phyloP scores from a whole-genome alignment of 2,113 vertebrate genomes.

The Andinoacara biseriatus region DNA sequence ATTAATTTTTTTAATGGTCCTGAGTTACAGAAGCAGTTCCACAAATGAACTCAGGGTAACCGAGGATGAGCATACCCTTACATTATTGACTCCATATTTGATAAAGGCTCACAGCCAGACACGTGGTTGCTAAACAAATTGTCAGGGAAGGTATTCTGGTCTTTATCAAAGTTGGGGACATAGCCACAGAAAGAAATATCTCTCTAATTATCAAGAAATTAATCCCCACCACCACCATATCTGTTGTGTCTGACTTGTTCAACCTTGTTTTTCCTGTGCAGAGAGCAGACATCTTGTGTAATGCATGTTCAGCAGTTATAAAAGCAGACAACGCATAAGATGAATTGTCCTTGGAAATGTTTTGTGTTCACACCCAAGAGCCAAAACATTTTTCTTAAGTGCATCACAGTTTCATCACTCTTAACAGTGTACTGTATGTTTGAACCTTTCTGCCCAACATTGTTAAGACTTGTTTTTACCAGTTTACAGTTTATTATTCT shows the following conservation, averaged over 20 bases:
- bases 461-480: neutral
- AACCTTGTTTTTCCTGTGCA: constrained; percentile 53
- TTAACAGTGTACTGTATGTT: neutral
- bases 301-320: constrained; percentile 21
- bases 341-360: neutral
- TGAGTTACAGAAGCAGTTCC: constrained; percentile 47
- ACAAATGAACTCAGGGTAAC: constrained; percentile 53
- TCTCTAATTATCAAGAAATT: constrained; percentile 63
- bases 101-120: constrained; percentile 65
- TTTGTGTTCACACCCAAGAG: neutral
- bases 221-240: neutral
- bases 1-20: constrained; percentile 45
- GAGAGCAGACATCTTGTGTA: constrained; percentile 44
- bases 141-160: constrained; percentile 69
- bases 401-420: neutral
- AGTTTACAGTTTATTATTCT: neutral
- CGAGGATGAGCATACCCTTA: constrained; percentile 54
- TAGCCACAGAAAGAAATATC: constrained; percentile 48
- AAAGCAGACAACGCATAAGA: constrained; percentile 11
- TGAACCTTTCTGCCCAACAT: neutral
- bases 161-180: constrained; percentile 65
- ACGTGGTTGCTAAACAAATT: constrained; percentile 74
- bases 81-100: constrained; percentile 68
- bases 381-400: constrained; percentile 6
- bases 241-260: constrained; percentile 38